Percentiles rank a stretch among this genome's conserved stretches.
Evolutionary conservation across 2,113 vertebrate genomes (phyloP).

Genomic region (Poeciliopsis turrubarensis): DNA sequence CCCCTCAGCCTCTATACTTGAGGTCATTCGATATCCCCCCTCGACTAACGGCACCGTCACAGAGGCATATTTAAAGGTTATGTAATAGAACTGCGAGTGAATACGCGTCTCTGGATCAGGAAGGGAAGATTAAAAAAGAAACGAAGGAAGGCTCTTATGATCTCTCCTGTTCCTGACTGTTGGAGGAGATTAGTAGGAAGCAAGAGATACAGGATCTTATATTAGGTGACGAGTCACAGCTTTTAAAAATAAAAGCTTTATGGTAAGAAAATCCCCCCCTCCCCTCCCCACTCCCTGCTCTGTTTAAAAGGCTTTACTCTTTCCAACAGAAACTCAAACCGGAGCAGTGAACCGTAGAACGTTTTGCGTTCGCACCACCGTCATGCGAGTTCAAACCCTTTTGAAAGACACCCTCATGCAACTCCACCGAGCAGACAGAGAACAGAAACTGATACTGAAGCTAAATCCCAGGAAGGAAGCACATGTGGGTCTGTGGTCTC

Average conservation of each 20-base stretch:
- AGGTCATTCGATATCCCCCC: constrained; percentile 21
- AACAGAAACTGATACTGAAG: not conserved
- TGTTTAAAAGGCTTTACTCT: constrained; percentile 7
- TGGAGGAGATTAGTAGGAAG: constrained; percentile 42
- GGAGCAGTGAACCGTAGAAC: not conserved
- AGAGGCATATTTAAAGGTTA: constrained; percentile 57
- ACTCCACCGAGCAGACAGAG: not conserved
- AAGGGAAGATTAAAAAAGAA: constrained; percentile 23
- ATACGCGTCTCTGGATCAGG: constrained; percentile 10
- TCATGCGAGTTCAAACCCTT: not conserved
- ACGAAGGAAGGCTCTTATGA: constrained; percentile 13
- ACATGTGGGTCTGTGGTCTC: constrained; percentile 31
- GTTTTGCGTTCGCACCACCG: not conserved
- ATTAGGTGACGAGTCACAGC: constrained; percentile 8
- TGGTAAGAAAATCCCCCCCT: constrained; percentile 1
- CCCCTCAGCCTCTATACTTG: constrained; percentile 6
- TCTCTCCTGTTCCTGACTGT: constrained; percentile 12
- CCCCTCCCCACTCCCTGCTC: not conserved
- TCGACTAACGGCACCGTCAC: constrained; percentile 7
- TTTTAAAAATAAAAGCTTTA: constrained; percentile 6
- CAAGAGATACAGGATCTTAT: constrained; percentile 44
- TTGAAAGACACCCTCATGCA: not conserved
- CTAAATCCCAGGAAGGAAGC: constrained; percentile 44
- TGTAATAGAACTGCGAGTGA: constrained; percentile 31
- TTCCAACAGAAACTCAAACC: not conserved